phyloP scores from a whole-genome alignment of 2,797 vertebrate genomes.

The Macrochelys suwanniensis region DNA sequence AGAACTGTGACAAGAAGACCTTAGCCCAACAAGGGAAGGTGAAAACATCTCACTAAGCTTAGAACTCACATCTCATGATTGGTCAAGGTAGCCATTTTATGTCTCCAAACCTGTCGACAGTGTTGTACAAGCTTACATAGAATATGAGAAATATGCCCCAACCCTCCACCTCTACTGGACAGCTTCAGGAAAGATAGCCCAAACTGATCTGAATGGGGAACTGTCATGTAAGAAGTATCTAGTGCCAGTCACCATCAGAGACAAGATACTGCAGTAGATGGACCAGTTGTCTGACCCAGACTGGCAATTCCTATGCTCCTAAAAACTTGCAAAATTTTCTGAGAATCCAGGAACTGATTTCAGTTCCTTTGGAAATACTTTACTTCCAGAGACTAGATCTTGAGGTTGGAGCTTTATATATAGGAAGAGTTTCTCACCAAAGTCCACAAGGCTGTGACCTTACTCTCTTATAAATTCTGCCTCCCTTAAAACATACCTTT shows the following conservation, averaged over 20 bases:
- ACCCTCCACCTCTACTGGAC: background rate
- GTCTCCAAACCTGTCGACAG: slow-evolving; percentile 25
- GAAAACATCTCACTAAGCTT: background rate
- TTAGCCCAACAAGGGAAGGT: background rate
- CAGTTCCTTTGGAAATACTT: background rate
- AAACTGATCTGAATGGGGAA: slow-evolving; percentile 17
- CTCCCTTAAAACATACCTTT: background rate
- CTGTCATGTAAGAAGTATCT: slow-evolving; percentile 10
- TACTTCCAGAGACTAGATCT: background rate
- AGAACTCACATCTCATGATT: background rate
- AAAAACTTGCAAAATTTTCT: background rate
- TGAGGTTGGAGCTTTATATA: background rate
- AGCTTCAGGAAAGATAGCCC: background rate
- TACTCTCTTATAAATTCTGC: background rate
- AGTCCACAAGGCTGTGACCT: background rate
- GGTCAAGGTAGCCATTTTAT: slow-evolving; percentile 60
- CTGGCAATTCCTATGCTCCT: too few relatives aligned
- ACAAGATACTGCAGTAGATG: background rate
- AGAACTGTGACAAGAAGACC: background rate
- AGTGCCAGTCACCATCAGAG: background rate
- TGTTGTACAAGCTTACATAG: slow-evolving; percentile 29
- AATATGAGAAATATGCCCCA: background rate
- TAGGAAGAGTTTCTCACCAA: background rate
- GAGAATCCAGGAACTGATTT: background rate
- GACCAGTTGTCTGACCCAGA: background rate